phyloP scores from a whole-genome alignment of 2,888 invertebrate genomes.

The Rhopalosiphum nymphaeae region DNA sequence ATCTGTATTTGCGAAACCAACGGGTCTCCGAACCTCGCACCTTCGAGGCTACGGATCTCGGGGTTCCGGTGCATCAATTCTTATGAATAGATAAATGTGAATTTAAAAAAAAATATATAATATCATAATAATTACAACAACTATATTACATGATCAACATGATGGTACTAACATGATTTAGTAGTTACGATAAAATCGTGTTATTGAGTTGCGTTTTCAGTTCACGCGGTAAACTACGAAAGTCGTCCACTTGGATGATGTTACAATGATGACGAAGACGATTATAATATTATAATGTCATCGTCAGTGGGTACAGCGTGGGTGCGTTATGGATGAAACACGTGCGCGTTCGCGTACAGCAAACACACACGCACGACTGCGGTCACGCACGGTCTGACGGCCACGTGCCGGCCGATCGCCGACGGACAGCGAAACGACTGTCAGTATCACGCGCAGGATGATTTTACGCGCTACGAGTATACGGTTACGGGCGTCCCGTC shows the following conservation, averaged over 20 bases:
- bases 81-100: not conserved
- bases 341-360: not conserved
- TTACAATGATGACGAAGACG: not conserved
- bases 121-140: not conserved
- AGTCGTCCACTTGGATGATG: not conserved
- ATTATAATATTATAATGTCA: not conserved
- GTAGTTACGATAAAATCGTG: not conserved
- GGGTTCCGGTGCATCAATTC: not conserved
- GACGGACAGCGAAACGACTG: not conserved
- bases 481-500: not conserved
- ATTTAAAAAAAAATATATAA: not conserved
- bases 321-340: not conserved
- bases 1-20: not conserved
- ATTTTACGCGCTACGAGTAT: not conserved
- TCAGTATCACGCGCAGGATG: not conserved
- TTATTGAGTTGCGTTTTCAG: not conserved
- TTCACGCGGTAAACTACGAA: not conserved
- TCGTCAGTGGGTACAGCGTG: not conserved
- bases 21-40: not conserved
- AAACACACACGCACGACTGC: not conserved
- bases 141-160: not conserved
- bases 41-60: not conserved
- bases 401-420: not conserved
- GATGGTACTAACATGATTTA: not conserved
- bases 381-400: slow-evolving; percentile 7